Evolutionary conservation across 2,888 invertebrate genomes (phyloP), one percentile per base, ranked within the genome.

Genomic region (Meiosimyza platycephala): DNA sequence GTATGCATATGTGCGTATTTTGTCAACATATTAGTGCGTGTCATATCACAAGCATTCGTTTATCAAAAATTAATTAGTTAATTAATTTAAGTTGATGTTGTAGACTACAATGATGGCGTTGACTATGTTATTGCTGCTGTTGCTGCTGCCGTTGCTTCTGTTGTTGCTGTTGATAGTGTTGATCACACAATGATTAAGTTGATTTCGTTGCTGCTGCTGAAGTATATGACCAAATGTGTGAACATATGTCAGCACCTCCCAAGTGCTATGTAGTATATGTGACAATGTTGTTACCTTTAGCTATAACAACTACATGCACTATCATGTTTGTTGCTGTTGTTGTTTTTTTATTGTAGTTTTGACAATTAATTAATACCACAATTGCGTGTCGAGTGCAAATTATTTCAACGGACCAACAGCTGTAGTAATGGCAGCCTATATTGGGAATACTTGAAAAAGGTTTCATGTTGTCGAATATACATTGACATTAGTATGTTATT

Each of bases 321-420:
- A 18, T 54, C 55, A 15, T 63, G 33, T 40, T 40, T n/a, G 60
- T 40, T 33, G 60, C 15, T 33, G 33, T 13, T 63, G 33, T 11
- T 62, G 18, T 40, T 12, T 63, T 63, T n/a, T 40, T 47, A 13
- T 63, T 63, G 47, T 63, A 40, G 16, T 47, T 16, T 63, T 47
- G 40, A 40, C 63, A 63, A 63, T 63, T 63, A 48, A 63, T 59
- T 52, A 66, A 66, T 66, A 28, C 40, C 40, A 62, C 33, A 76
- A 79, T 79, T 74, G 80, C 80, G 78, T 79, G 79, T 72, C 73
- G 70, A 69, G 71, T 72, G 71, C 75, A 74, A 78, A 76, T 80
- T 79, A 80, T 48, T 40, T 40, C 40, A 40, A 40, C 40, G 18
- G 40, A 6, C 16, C 47, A 52, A 48, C 57, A 40, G 57, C 18